Percentiles rank a stretch among this genome's conserved stretches.
phyloP scores from a whole-genome alignment of 92 coral and sea anemone species.

The Porites lobata region DNA sequence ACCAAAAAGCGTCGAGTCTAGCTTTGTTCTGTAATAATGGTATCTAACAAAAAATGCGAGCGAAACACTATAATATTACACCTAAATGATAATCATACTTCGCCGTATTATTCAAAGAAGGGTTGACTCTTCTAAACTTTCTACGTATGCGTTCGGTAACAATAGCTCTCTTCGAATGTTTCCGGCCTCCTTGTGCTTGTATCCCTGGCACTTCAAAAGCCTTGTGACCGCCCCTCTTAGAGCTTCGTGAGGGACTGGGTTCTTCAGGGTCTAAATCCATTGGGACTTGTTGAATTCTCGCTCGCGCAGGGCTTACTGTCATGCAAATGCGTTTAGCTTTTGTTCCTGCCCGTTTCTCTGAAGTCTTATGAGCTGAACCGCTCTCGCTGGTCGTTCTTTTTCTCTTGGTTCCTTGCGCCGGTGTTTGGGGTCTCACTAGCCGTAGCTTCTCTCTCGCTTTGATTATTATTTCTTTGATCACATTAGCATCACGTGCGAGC shows the following conservation, averaged over 20 bases:
- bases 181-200: conserved; percentile 16
- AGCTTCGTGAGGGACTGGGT: conserved; percentile 1
- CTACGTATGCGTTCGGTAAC: conserved; percentile 74
- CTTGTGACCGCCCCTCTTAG: conserved; percentile 8
- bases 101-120: conserved; percentile 58
- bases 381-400: conserved; percentile 25
- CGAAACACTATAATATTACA: conserved; percentile 49
- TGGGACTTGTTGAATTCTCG: neutral
- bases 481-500: conserved; percentile 72
- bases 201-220: neutral
- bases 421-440: neutral
- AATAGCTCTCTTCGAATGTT: conserved; percentile 6
- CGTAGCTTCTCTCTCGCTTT: conserved; percentile 61
- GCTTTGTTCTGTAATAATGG: neutral
- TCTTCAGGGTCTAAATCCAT: conserved; percentile 26
- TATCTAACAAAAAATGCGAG: neutral
- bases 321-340: conserved; percentile 36
- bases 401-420: neutral
- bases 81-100: conserved; percentile 89
- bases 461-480: conserved; percentile 72
- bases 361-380: conserved; percentile 1
- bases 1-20: too few relatives aligned
- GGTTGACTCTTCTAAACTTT: conserved; percentile 68
- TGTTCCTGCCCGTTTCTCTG: conserved; percentile 46
- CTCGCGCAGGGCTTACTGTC: conserved; percentile 37